Percentiles rank a stretch among this genome's conserved stretches.
Evolutionary conservation across 1,140 invertebrate species (phyloP).

Genomic region (Agraylea sexmaculata): DNA sequence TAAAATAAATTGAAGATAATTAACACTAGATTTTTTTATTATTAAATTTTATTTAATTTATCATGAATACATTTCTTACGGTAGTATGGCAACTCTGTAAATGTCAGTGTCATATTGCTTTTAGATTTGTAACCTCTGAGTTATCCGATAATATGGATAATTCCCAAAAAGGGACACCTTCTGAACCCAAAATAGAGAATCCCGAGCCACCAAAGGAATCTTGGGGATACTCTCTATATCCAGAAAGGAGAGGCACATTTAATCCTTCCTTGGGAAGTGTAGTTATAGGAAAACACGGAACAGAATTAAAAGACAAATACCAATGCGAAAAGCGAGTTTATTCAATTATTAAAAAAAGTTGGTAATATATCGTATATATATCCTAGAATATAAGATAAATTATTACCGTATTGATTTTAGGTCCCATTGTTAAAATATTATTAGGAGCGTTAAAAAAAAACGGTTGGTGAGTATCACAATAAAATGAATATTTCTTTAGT

Average conservation of each 20-base stretch:
- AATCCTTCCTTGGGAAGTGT: constrained; percentile 43
- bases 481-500: constrained; percentile 9
- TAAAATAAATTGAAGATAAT: no score
- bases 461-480: constrained; percentile 56
- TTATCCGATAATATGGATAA: no score
- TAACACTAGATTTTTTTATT: no score
- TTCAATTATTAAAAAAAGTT: constrained; percentile 63
- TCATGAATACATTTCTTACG: no score
- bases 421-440: constrained; percentile 76
- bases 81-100: no score
- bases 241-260: constrained; percentile 59
- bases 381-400: no score
- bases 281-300: constrained; percentile 49
- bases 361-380: no score
- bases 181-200: constrained; percentile 6
- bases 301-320: constrained; percentile 54
- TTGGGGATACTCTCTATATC: constrained; percentile 77
- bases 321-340: constrained; percentile 76
- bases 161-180: no score
- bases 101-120: no score
- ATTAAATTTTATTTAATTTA: no score
- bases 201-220: no score
- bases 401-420: constrained; percentile 45
- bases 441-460: constrained; percentile 69
- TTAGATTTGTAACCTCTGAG: no score